Evolutionary conservation across 2,797 vertebrate species (phyloP).

Genomic region (Cygnus olor): DNA sequence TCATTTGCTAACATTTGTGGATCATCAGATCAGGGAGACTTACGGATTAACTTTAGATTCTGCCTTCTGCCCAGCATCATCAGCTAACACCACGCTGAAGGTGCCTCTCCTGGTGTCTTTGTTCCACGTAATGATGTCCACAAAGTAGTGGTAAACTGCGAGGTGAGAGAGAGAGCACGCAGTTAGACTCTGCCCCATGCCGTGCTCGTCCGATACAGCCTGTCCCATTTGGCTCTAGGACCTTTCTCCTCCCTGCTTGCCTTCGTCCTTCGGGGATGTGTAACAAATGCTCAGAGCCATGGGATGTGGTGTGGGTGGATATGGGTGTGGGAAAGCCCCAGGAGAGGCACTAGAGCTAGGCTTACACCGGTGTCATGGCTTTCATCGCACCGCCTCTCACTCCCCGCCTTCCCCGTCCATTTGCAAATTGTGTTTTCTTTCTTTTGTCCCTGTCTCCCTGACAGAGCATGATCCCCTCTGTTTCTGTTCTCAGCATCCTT

Average conservation of each 20-base stretch:
- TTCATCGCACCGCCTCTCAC: background rate
- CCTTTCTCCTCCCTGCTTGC: background rate
- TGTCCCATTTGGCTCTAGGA: background rate
- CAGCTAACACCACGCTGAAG: constrained; percentile 73
- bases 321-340: background rate
- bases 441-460: background rate
- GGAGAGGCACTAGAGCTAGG: background rate
- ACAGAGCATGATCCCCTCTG: background rate
- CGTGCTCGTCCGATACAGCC: background rate
- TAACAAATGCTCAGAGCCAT: background rate
- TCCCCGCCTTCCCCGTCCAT: background rate
- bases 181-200: background rate
- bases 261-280: background rate
- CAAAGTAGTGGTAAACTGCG: constrained; percentile 80
- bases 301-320: background rate
- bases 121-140: constrained; percentile 80
- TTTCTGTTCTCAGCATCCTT: background rate
- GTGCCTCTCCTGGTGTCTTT: constrained; percentile 74
- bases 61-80: constrained; percentile 64
- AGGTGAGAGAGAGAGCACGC: background rate
- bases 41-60: constrained; percentile 78
- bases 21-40: constrained; percentile 29
- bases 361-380: background rate
- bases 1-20: background rate
- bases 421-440: background rate